A percentile compares a stretch with the other conserved stretches of the same genome.
Conservation (phyloP, 2,888 invertebrate species). For the Drosophila acutilabella region DNA sequence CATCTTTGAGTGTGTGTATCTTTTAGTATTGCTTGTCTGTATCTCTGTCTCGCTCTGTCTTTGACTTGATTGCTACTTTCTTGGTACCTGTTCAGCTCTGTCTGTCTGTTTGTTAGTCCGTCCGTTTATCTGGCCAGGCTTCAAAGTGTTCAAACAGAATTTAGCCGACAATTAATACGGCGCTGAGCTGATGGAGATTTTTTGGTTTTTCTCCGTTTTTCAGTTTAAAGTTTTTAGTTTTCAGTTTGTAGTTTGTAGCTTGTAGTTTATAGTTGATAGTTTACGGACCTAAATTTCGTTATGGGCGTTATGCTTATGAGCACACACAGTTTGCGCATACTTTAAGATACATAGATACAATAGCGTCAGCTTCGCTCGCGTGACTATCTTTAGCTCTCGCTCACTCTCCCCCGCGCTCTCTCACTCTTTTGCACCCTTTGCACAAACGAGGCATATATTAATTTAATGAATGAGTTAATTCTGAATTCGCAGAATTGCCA, state of each 20-base stretch:
- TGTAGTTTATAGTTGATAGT: conserved; percentile 29
- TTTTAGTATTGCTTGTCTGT: conserved; percentile 9
- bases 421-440: neutral
- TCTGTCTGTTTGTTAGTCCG: conserved; percentile 12
- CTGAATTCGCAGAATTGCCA: conserved; percentile 66
- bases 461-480: conserved; percentile 73
- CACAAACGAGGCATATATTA: conserved; percentile 57
- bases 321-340: conserved; percentile 55
- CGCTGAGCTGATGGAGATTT: conserved; percentile 49
- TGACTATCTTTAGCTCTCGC: conserved; percentile 28
- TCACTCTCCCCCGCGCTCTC: conserved; percentile 3
- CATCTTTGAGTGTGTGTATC: conserved; percentile 17
- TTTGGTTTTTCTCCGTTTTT: conserved; percentile 10
- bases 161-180: conserved; percentile 78
- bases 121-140: conserved; percentile 39
- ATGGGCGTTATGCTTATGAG: conserved; percentile 65
- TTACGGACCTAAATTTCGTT: conserved; percentile 44
- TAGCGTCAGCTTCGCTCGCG: conserved; percentile 38
- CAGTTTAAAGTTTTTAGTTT: conserved; percentile 21
- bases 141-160: conserved; percentile 69
- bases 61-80: conserved; percentile 44
- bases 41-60: conserved; percentile 5
- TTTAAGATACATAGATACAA: conserved; percentile 58
- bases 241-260: conserved; percentile 7
- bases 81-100: conserved; percentile 50